phyloP scores from a whole-genome alignment of 2,797 vertebrate genomes.

The Uromys caudimaculatus region DNA sequence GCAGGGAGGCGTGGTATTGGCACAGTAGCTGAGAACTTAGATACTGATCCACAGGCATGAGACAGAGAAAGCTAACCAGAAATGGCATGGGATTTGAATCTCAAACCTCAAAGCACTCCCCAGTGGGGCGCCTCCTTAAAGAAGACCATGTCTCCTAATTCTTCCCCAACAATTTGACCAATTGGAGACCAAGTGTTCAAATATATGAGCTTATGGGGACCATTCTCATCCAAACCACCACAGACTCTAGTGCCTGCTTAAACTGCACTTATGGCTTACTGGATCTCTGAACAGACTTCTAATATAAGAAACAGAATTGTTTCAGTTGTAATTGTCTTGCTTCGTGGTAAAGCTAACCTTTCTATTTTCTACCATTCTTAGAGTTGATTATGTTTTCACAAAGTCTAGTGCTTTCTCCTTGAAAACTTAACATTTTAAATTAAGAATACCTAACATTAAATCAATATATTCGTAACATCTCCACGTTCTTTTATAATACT shows the following conservation, averaged over 20 bases:
- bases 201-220: background rate
- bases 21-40: background rate
- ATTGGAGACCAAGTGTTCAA: background rate
- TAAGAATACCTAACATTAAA: constrained; percentile 73
- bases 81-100: background rate
- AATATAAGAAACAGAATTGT: background rate
- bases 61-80: background rate
- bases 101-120: background rate
- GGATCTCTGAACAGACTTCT: constrained; percentile 40
- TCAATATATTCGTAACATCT: constrained; percentile 78
- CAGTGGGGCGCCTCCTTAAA: too few species aligned
- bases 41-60: background rate
- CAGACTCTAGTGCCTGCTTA: background rate
- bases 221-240: background rate
- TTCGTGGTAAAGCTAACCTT: background rate
- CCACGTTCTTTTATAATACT: constrained; percentile 69
- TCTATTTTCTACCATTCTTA: constrained; percentile 61
- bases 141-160: background rate
- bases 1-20: too few species aligned
- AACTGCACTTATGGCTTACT: background rate
- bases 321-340: background rate
- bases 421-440: constrained; percentile 78
- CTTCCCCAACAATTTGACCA: background rate
- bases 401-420: constrained; percentile 27
- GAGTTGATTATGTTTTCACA: constrained; percentile 51